Conservation (phyloP, 2,113 vertebrate species). For the Trematocara stigmaticum region DNA sequence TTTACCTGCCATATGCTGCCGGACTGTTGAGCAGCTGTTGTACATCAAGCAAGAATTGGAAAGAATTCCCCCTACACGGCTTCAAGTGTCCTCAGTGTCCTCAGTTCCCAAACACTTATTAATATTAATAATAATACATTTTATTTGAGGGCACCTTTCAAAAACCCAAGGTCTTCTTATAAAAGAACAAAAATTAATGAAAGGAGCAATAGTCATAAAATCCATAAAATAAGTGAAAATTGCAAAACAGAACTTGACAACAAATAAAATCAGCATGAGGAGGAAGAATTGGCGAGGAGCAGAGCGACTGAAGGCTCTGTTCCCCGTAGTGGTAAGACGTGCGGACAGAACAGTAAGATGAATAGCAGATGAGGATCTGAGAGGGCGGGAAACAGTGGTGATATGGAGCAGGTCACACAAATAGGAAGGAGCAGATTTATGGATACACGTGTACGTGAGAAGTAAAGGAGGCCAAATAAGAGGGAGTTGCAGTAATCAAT, state of each 20-base stretch:
- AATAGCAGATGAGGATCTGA: background rate
- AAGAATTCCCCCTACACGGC: background rate
- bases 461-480: background rate
- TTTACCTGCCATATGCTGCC: background rate
- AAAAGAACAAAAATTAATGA: background rate
- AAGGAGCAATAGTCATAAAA: background rate
- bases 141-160: background rate
- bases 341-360: rapidly evolving
- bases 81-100: background rate
- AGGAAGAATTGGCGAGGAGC: rapidly evolving
- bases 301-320: background rate
- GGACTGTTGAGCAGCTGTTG: background rate
- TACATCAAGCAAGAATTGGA: background rate
- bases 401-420: background rate
- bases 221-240: background rate
- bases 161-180: background rate
- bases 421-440: background rate
- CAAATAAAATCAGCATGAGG: background rate
- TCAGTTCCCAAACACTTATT: background rate
- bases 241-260: background rate
- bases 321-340: rapidly evolving
- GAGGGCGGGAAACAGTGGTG: rapidly evolving
- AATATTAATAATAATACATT: background rate
- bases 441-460: background rate
- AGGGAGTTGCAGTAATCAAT: background rate